Evolutionary conservation across 2,113 vertebrate genomes (phyloP).

Genomic region (Pollachius pollachius): DNA sequence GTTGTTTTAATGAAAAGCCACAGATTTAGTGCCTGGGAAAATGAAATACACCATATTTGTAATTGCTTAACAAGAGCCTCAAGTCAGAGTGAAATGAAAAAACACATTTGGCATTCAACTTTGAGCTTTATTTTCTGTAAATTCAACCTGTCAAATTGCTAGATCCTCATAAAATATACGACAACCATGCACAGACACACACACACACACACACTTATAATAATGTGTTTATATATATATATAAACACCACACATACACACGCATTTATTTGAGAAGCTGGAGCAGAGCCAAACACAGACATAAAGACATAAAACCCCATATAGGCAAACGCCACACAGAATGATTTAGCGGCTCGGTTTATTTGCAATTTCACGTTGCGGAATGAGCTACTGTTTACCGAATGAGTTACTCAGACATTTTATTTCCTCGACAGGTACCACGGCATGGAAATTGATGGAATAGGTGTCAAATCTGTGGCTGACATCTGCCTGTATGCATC

Average conservation of each 20-base stretch:
- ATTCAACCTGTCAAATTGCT: constrained; percentile 30
- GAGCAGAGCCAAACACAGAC: no score
- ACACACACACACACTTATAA: background rate
- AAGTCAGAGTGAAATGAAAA: background rate
- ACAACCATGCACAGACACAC: background rate
- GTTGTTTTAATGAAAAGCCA: no score
- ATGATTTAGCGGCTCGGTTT: constrained; percentile 39
- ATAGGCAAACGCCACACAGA: background rate
- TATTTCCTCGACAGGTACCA: constrained; percentile 64
- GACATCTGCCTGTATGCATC: constrained; percentile 78
- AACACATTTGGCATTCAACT: background rate
- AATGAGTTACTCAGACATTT: constrained; percentile 63
- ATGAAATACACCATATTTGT: background rate
- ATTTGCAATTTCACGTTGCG: constrained; percentile 38
- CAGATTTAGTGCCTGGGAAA: background rate
- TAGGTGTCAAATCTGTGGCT: constrained; percentile 69
- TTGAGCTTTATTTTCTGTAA: background rate
- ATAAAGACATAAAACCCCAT: no score
- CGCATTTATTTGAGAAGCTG: no score
- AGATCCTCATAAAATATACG: constrained; percentile 18
- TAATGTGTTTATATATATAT: constrained; percentile 5
- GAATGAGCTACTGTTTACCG: constrained; percentile 46
- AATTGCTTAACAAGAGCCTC: background rate
- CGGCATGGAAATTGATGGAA: constrained; percentile 71
- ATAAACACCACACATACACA: no score